Percentiles rank a stretch among this genome's conserved stretches.
phyloP scores from a whole-genome alignment of 2,113 vertebrate genomes.

The Neogobius melanostomus region DNA sequence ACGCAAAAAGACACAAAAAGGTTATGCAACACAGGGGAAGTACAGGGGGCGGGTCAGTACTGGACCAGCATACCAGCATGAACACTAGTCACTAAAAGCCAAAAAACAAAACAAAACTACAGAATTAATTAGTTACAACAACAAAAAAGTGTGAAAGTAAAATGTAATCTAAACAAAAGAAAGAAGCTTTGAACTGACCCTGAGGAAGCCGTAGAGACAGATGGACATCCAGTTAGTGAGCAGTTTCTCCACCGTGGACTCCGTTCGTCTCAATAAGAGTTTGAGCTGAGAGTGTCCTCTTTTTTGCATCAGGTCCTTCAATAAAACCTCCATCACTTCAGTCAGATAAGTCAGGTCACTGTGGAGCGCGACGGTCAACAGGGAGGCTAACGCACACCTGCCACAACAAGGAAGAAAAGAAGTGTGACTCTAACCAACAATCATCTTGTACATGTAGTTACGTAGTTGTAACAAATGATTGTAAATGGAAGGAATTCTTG shows the following conservation, averaged over 20 bases:
- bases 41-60: too few relatives aligned
- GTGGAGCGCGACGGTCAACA: conserved; percentile 89
- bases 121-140: too few relatives aligned
- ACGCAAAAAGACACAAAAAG: neutral
- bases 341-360: conserved; percentile 90
- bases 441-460: too few relatives aligned
- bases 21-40: too few relatives aligned
- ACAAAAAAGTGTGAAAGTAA: neutral
- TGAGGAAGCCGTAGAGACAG: conserved; percentile 93
- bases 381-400: conserved; percentile 90
- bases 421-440: too few relatives aligned
- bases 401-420: neutral
- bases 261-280: conserved; percentile 88
- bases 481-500: too few relatives aligned
- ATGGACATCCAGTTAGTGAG: conserved; percentile 98
- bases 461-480: too few relatives aligned
- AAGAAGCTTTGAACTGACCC: conserved; percentile 76
- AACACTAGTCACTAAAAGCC: too few relatives aligned
- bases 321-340: conserved; percentile 86
- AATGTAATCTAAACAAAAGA: too few relatives aligned
- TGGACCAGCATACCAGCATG: neutral
- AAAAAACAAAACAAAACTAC: too few relatives aligned
- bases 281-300: conserved; percentile 87
- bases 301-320: conserved; percentile 87
- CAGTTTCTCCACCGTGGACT: conserved; percentile 93